Conservation (phyloP, 2,888 invertebrate genomes). For the Apotomis betuletana region DNA sequence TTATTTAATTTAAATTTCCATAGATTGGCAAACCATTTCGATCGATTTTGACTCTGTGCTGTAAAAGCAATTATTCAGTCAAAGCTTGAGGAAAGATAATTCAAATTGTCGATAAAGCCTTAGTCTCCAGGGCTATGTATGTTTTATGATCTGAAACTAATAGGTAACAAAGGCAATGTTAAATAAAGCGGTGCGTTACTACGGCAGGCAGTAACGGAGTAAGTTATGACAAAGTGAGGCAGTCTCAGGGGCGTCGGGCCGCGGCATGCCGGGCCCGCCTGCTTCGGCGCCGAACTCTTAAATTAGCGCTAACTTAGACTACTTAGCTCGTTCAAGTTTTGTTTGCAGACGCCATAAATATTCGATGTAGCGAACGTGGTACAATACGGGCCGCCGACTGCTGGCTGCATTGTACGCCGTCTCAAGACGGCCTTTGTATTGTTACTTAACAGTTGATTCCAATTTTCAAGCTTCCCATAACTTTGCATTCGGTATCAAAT, state of each 20-base stretch:
- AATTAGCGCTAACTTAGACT: slow-evolving; percentile 80
- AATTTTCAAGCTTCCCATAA: slow-evolving; percentile 47
- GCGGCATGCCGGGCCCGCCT: slow-evolving; percentile 52
- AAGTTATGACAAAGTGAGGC: slow-evolving; percentile 78
- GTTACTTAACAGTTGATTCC: slow-evolving; percentile 58
- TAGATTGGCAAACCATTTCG: too few relatives aligned
- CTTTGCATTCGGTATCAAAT: slow-evolving; percentile 26
- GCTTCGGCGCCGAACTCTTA: slow-evolving; percentile 73
- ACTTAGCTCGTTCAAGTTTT: slow-evolving; percentile 80
- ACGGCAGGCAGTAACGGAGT: slow-evolving; percentile 52
- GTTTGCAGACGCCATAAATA: slow-evolving; percentile 80
- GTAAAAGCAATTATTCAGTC: not conserved
- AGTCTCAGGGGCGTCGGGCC: slow-evolving; percentile 59
- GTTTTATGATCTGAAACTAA: slow-evolving; percentile 29
- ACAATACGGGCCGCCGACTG: slow-evolving; percentile 64
- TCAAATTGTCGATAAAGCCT: not conserved
- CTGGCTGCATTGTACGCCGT: slow-evolving; percentile 61
- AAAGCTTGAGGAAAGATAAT: not conserved
- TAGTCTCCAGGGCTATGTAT: not conserved
- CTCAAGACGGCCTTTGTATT: slow-evolving; percentile 63
- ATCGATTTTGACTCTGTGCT: not conserved
- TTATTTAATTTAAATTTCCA: too few relatives aligned
- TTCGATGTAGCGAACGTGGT: slow-evolving; percentile 67
- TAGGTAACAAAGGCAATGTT: slow-evolving; percentile 65
- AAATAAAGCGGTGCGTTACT: slow-evolving; percentile 57